Conservation (phyloP, 1,140 invertebrate species). For the Bursaphelenchus mucronatus region DNA sequence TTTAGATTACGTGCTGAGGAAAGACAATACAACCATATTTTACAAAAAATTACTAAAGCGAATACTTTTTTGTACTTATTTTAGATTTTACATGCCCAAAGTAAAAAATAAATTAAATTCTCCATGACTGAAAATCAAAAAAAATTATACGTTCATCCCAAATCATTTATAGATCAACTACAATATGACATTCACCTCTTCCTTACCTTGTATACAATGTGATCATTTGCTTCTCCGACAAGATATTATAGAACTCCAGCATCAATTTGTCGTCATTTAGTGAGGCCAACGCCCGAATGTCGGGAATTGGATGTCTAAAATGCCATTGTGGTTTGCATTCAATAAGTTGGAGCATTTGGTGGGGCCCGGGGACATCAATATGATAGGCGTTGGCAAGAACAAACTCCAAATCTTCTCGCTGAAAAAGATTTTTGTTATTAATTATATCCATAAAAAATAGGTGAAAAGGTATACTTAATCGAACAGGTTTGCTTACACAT, state of each 20-base stretch:
- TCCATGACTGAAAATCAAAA: too few species aligned
- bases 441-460: constrained; percentile 10
- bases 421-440: not conserved
- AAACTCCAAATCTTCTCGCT: constrained; percentile 9
- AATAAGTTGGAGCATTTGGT: not conserved
- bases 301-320: constrained; percentile 2
- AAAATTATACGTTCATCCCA: too few species aligned
- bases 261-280: constrained; percentile 18
- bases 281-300: not conserved
- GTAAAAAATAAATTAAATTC: too few species aligned
- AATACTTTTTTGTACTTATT: too few species aligned
- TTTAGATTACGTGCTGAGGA: too few species aligned
- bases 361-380: constrained; percentile 10
- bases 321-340: not conserved
- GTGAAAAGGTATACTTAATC: too few species aligned
- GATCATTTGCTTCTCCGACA: constrained; percentile 16
- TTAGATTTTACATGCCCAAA: too few species aligned
- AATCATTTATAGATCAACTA: too few species aligned
- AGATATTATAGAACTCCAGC: constrained; percentile 12
- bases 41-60: too few species aligned
- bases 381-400: constrained; percentile 17
- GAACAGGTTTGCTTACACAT: too few species aligned
- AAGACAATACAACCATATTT: too few species aligned
- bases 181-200: too few species aligned
- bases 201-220: not conserved